Conservation (phyloP, 2,888 invertebrate genomes). For the Leucophora obtusa region DNA sequence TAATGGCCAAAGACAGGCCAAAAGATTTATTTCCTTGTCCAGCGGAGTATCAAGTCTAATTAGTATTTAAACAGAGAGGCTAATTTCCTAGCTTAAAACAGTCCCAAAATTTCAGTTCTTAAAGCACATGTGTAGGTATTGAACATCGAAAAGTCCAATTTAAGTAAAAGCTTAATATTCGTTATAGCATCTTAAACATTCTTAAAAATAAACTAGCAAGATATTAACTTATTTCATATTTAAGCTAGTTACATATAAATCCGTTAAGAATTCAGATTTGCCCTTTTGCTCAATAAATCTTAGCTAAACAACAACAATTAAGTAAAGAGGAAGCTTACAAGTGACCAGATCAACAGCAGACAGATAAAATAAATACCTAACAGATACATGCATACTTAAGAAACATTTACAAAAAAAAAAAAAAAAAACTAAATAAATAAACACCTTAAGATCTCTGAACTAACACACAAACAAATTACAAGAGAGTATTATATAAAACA, state of each 20-base stretch:
- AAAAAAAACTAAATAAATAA: neutral
- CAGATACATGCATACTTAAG: neutral
- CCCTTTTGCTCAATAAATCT: slow-evolving; percentile 21
- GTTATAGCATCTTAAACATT: too few species aligned
- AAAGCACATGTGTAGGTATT: too few species aligned
- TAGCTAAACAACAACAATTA: slow-evolving; percentile 27
- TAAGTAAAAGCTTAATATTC: too few species aligned
- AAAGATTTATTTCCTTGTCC: too few species aligned
- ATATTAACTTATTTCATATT: neutral
- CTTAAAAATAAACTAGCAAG: neutral
- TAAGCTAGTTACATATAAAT: slow-evolving; percentile 13
- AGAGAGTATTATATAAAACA: neutral
- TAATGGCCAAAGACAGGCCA: too few species aligned
- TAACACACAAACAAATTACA: slow-evolving; percentile 33
- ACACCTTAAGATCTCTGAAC: neutral
- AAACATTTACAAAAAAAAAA: neutral
- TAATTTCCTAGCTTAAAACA: too few species aligned
- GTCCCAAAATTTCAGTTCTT: too few species aligned
- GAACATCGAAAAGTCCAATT: too few species aligned
- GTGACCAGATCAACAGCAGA: slow-evolving; percentile 16
- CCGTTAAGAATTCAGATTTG: slow-evolving; percentile 25
- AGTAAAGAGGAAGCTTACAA: slow-evolving; percentile 40
- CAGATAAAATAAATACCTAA: neutral
- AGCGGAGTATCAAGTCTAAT: too few species aligned
- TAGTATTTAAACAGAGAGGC: too few species aligned